Percentiles rank a stretch among this genome's conserved stretches.
These are phyloP conservation scores for Hippocampus guttulatus DNA, from an alignment of 2,113 vertebrate species.

Conservation along the genomic window DNA sequence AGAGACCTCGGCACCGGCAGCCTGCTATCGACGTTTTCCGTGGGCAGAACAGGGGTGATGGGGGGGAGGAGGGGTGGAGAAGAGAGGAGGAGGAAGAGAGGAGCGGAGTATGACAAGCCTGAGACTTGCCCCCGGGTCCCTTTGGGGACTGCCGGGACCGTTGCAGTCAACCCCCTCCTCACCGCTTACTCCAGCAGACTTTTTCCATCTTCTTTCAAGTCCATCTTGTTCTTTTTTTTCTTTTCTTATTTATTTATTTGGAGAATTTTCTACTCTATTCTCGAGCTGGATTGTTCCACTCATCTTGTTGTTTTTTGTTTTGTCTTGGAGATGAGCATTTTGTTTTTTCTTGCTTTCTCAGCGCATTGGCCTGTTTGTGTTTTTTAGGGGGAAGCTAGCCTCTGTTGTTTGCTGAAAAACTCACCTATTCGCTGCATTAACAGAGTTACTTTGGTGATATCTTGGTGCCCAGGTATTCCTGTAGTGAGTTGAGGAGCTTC, in stretches of 20 bases:
- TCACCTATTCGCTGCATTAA: no score
- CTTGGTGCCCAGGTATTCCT: no score
- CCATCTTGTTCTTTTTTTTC: constrained; percentile 61
- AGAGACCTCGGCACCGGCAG: constrained; percentile 96
- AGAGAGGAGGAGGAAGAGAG: constrained; percentile 49
- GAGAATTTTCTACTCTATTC: constrained; percentile 24
- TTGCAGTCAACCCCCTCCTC: constrained; percentile 57
- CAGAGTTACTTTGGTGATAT: background rate
- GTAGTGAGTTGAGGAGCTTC: no score
- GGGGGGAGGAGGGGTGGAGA: constrained; percentile 54
- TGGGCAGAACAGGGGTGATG: constrained; percentile 79
- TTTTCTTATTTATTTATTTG: constrained; percentile 45
- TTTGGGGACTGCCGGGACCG: constrained; percentile 83
- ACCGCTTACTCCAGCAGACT: constrained; percentile 62
- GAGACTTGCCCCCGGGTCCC: constrained; percentile 85
- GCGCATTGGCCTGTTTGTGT: background rate
- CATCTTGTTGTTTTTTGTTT: background rate
- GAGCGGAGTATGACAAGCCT: constrained; percentile 91
- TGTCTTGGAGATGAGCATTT: background rate
- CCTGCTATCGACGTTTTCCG: constrained; percentile 99
- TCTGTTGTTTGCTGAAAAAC: background rate
- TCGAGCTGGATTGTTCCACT: constrained; percentile 32
- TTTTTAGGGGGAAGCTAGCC: constrained; percentile 1
- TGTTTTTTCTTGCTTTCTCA: background rate
- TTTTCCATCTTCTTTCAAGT: constrained; percentile 94